Base-by-base conservation (phyloP, 2,797 vertebrate genomes). In the Trematocara caparti region DNA sequence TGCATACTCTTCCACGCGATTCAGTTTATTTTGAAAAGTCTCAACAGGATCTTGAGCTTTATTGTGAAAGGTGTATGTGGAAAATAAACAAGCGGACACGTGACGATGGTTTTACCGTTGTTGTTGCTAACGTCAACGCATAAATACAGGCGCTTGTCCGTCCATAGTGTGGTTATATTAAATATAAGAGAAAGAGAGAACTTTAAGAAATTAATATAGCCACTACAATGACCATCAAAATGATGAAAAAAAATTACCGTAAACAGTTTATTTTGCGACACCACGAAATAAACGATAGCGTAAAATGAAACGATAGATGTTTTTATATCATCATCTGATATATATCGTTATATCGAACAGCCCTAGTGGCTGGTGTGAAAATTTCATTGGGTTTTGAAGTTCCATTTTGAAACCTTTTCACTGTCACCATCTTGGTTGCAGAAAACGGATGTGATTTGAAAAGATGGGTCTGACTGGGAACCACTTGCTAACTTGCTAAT, bases 121-220 rank as follows among this genome's bases (percentile, higher is more conserved):
- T 50, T 12, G 49, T 50, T 2, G 5, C 48, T 50, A 50, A 50
- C 1, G 3, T 2, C 49, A 50, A 50, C 6, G 1, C 4, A 51
- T 24, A 7, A 51, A 50, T 2, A 13, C 3, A 50, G 1, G 19
- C 0, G 1, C 49, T 51, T 24, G 6, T 51, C 49, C 1, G 1
- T 7, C 49, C 0, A 0, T 51, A 7, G 6, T 51, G 19, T 50
- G 19, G 11, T 50, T 13, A 51, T 24, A 7, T 24, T 13, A 51
- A 51, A 51, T 51, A 51, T 51, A 51, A 51, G 48, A 21, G 9
- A 49, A 49, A 49, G n/a, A 2, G 48, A 49, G n/a, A 49, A 49
- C 48, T 49, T 49, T 49, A 49, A 49, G 19, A 51, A 51, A 51
- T 51, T 1, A 51, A 51, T 51, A 24, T 24, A 51, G 11, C 19